Evolutionary conservation across 2,888 invertebrate species (phyloP), one percentile per base, ranked within the genome.

Genomic region (Archips crataeganus): DNA sequence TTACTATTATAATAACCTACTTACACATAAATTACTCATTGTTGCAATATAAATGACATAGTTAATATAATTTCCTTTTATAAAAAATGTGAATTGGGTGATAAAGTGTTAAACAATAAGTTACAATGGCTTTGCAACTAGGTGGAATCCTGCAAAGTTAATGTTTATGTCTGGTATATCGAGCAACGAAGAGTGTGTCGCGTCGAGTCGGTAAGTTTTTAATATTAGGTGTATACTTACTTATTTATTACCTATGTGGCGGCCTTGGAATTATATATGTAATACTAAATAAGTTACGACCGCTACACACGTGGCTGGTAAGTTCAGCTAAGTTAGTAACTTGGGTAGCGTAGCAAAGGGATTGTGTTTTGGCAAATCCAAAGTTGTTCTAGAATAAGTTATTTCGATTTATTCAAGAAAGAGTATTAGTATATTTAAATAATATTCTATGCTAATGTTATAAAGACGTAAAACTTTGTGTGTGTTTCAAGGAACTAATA

Each of bases 151-250:
- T 42, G 6, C 42, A 34, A 11, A 6, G 51, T 61, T 51, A 61
- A 66, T 66, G 60, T 61, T 71, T 66, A 51, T 42, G 60, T 61
- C 54, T 8, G 9, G 11, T 34, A 10, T 34, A 63, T 8, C n/a
- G n/a, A n/a, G 42, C 13, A 42, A 34, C 32, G 49, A 45, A 39
- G 36, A 67, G 62, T 57, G 54, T 59, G 61, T 9, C 54, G 62
- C 54, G 47, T 51, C 23, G 34, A 62, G 23, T 32, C 39, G 61
- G 71, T 72, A 10, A 64, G 63, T 60, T 36, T 62, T 1, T 62
- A 34, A 6, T n/a, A 62, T 42, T 15, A 15, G 11, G 45, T 45
- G 0, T 42, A 15, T 15, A 10, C 4, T 57, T n/a, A n/a, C n/a
- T n/a, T n/a, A n/a, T n/a, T n/a, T n/a, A n/a, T n/a, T n/a, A 23